These are phyloP conservation scores for Pempheris klunzingeri DNA, from an alignment of 2,797 vertebrate species.

Conservation along the genomic window DNA sequence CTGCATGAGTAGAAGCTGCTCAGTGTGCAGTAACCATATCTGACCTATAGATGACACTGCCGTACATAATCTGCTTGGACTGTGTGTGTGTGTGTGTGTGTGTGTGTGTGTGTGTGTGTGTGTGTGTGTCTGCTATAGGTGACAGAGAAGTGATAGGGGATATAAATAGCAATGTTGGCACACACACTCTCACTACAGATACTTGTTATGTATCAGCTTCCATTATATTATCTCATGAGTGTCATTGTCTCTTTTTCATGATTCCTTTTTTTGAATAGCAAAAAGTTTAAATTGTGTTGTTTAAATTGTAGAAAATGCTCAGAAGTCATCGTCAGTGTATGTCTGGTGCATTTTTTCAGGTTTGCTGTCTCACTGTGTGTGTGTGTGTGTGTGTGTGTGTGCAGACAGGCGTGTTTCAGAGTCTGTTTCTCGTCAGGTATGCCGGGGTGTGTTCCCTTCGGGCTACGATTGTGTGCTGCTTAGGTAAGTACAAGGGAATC, in stretches of 20 bases:
- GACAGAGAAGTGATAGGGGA: constrained; percentile 30
- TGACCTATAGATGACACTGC: constrained; percentile 62
- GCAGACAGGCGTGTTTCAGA: constrained; percentile 30
- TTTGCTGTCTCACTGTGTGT: not conserved
- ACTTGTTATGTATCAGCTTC: constrained; percentile 10
- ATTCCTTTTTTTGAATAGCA: not conserved
- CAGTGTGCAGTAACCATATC: constrained; percentile 48
- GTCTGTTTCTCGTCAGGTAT: constrained; percentile 23
- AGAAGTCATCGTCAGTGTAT: not conserved
- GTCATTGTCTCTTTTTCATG: not conserved
- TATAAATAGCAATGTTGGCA: constrained; percentile 40
- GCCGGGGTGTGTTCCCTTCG: constrained; percentile 42
- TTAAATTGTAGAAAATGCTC: not conserved
- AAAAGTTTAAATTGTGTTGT: not conserved
- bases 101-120: constrained; percentile 9
- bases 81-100: constrained; percentile 1
- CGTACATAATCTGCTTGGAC: constrained; percentile 22
- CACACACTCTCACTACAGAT: constrained; percentile 4
- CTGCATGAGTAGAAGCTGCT: not conserved
- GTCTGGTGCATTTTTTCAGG: not conserved
- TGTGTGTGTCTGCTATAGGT: constrained; percentile 8
- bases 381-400: not conserved
- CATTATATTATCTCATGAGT: constrained; percentile 11
- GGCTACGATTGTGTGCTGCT: not conserved
- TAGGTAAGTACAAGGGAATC: not conserved